Conservation (phyloP, 2,113 vertebrate species). For the Dicerorhinus sumatrensis region DNA sequence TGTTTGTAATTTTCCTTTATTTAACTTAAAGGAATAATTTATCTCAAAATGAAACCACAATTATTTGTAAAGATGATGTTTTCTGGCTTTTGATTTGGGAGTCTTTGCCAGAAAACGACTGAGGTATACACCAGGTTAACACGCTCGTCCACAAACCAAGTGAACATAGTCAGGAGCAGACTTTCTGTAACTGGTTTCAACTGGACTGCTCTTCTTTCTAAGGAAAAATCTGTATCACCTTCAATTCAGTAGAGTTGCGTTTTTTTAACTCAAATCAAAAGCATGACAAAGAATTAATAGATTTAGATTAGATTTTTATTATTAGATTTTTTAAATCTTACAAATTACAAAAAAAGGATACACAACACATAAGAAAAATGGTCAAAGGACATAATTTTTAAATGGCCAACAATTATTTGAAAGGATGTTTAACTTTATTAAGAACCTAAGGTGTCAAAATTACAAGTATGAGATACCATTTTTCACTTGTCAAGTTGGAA, state of each 20-base stretch:
- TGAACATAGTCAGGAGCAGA: not conserved
- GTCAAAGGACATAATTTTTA: not conserved
- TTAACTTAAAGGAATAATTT: constrained; percentile 49
- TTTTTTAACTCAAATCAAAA: constrained; percentile 20
- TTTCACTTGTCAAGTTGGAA: constrained; percentile 11
- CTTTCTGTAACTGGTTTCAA: not conserved
- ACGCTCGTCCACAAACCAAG: constrained; percentile 37
- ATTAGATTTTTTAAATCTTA: not conserved
- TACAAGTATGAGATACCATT: not conserved
- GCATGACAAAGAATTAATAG: not conserved
- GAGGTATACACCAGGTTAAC: constrained; percentile 67
- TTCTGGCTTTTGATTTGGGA: constrained; percentile 75
- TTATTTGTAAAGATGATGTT: constrained; percentile 82
- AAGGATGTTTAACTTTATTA: constrained; percentile 36
- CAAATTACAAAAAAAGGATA: constrained; percentile 37
- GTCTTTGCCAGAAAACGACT: constrained; percentile 78
- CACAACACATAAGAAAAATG: not conserved
- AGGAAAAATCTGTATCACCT: constrained; percentile 7
- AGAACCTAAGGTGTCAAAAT: not conserved
- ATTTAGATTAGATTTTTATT: not conserved
- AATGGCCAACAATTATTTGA: not conserved
- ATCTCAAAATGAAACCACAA: constrained; percentile 72
- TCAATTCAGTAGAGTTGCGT: not conserved
- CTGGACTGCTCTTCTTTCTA: not conserved
- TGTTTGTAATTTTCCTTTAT: constrained; percentile 46